Conservation (phyloP, 2,888 invertebrate genomes). For the Aleiodes testaceus region DNA sequence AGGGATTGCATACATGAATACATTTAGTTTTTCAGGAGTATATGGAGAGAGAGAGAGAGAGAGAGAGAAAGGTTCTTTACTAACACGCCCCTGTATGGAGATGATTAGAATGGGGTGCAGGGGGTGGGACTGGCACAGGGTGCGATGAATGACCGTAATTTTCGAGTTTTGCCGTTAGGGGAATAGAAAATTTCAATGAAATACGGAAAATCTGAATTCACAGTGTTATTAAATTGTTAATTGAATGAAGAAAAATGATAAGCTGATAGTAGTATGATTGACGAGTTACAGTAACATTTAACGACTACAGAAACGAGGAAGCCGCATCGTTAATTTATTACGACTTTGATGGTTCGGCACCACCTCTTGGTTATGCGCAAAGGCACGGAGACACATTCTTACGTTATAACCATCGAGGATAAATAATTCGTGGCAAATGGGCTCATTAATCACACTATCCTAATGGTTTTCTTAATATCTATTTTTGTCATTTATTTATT, state of each 20-base stretch:
- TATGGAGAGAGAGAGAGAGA: too few species aligned
- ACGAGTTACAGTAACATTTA: constrained; percentile 50
- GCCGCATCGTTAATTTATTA: constrained; percentile 68
- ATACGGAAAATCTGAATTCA: background rate
- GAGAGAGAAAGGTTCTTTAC: background rate
- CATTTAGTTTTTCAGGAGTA: background rate
- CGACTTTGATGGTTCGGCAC: constrained; percentile 68
- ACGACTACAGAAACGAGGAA: constrained; percentile 67
- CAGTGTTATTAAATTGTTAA: constrained; percentile 21
- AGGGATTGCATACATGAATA: constrained; percentile 31
- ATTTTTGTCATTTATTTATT: constrained; percentile 18
- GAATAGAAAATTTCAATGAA: constrained; percentile 18
- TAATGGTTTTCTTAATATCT: constrained; percentile 26
- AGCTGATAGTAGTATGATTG: constrained; percentile 46
- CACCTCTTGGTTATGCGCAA: constrained; percentile 41
- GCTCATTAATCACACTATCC: constrained; percentile 47
- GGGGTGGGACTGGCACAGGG: too few species aligned
- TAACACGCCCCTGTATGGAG: background rate
- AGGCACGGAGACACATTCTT: constrained; percentile 29
- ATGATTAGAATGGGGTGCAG: constrained; percentile 17
- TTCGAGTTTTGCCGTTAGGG: too few species aligned
- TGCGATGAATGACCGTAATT: too few species aligned
- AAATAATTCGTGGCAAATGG: constrained; percentile 52
- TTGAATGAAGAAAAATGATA: constrained; percentile 35
- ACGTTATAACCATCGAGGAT: constrained; percentile 41